These are phyloP conservation scores for Synergus itoensis DNA, from an alignment of 2,888 invertebrate species.

Conservation along the genomic window DNA sequence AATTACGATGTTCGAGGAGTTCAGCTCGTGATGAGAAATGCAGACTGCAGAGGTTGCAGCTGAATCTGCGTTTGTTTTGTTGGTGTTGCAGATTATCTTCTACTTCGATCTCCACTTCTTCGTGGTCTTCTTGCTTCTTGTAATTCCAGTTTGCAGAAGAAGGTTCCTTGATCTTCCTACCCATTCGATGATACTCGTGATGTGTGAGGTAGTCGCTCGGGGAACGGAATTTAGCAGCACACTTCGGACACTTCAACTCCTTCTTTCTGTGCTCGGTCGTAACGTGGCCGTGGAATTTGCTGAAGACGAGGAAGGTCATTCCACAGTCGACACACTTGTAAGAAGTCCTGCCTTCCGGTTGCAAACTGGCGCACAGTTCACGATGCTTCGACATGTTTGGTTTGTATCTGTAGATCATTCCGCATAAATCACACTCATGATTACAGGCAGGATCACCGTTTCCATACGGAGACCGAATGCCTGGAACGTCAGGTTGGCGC, in stretches of 20 bases:
- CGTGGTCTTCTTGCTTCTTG: neutral
- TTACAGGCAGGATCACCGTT: constrained; percentile 73
- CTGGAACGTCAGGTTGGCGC: neutral
- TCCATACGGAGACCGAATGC: constrained; percentile 65
- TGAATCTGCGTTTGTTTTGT: constrained; percentile 64
- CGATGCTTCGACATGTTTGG: constrained; percentile 72
- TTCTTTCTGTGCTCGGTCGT: constrained; percentile 65
- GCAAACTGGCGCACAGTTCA: constrained; percentile 64
- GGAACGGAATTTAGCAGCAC: constrained; percentile 78
- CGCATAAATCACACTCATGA: constrained; percentile 71
- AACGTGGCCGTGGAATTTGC: constrained; percentile 71
- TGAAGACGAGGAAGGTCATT: constrained; percentile 72
- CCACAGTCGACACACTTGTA: constrained; percentile 71
- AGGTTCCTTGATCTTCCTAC: constrained; percentile 25
- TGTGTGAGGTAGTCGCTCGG: constrained; percentile 80
- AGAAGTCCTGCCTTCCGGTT: constrained; percentile 63
- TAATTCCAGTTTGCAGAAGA: neutral
- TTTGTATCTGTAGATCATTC: constrained; percentile 75
- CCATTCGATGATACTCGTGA: constrained; percentile 65
- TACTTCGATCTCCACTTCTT: neutral
- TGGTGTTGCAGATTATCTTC: neutral
- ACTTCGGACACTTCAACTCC: constrained; percentile 79
- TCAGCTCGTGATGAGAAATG: constrained; percentile 82
- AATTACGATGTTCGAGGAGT: constrained; percentile 83
- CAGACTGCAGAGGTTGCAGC: constrained; percentile 83